These are phyloP conservation scores for Anastrepha obliqua DNA, from an alignment of 1,140 invertebrate species.

Conservation along the genomic window DNA sequence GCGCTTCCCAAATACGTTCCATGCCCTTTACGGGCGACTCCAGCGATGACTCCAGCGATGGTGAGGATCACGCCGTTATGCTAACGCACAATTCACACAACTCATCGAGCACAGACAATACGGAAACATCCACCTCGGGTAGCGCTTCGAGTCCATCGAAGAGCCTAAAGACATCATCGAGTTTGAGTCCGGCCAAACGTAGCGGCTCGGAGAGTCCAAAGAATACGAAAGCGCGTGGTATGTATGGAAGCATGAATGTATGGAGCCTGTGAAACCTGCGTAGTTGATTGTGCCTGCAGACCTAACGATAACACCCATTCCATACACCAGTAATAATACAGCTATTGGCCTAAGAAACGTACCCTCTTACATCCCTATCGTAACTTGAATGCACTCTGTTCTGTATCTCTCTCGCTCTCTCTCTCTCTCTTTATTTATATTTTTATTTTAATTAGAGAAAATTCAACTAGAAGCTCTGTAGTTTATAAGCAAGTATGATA, in stretches of 20 bases:
- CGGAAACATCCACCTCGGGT: constrained; percentile 77
- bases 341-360: neutral
- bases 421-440: no score
- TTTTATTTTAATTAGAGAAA: neutral
- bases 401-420: no score
- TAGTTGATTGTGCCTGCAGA: constrained; percentile 57
- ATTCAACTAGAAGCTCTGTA: neutral
- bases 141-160: constrained; percentile 87
- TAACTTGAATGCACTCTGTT: neutral
- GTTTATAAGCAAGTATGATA: neutral
- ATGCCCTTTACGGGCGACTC: constrained; percentile 96
- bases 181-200: constrained; percentile 87
- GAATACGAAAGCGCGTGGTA: constrained; percentile 71
- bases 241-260: constrained; percentile 56
- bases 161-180: constrained; percentile 88
- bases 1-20: constrained; percentile 95
- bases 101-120: constrained; percentile 75
- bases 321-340: neutral
- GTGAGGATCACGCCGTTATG: constrained; percentile 81
- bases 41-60: constrained; percentile 95
- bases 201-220: constrained; percentile 84
- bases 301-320: neutral
- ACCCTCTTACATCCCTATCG: neutral
- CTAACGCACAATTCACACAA: constrained; percentile 74
- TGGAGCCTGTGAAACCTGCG: constrained; percentile 43